phyloP scores from a whole-genome alignment of 2,888 invertebrate genomes.

The Latrodectus hesperus region DNA sequence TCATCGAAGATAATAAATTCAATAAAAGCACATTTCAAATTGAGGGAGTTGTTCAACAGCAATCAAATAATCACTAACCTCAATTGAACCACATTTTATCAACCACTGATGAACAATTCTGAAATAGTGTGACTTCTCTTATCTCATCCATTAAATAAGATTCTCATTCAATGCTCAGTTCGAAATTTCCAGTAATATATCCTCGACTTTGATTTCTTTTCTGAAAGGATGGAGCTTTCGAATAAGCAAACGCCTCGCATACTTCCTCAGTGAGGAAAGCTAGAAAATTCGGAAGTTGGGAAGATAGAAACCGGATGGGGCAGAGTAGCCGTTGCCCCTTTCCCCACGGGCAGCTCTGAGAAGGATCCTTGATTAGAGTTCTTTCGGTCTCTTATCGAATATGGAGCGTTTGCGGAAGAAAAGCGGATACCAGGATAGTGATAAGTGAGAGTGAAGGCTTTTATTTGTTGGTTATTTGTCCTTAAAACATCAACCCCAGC shows the following conservation, averaged over 20 bases:
- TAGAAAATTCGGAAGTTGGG: constrained; percentile 29
- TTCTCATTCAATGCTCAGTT: too few relatives aligned
- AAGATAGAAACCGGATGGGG: constrained; percentile 38
- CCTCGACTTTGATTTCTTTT: background rate
- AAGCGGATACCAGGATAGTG: constrained; percentile 42
- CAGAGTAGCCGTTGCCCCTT: constrained; percentile 4
- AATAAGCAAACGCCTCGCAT: background rate
- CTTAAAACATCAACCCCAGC: constrained; percentile 21
- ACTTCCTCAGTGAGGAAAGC: constrained; percentile 3
- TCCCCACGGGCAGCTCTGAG: constrained; percentile 23
- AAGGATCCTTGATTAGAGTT: constrained; percentile 52
- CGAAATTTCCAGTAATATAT: too few relatives aligned
- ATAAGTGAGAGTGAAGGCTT: constrained; percentile 48
- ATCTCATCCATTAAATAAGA: too few relatives aligned
- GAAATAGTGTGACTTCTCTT: too few relatives aligned
- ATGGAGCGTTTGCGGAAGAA: constrained; percentile 28
- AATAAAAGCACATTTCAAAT: too few relatives aligned
- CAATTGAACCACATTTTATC: too few relatives aligned
- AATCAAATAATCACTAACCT: too few relatives aligned
- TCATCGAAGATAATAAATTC: too few relatives aligned
- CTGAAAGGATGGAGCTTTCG: background rate
- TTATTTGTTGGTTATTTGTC: constrained; percentile 63
- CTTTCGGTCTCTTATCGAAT: constrained; percentile 46
- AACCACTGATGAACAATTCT: too few relatives aligned
- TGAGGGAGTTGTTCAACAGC: too few relatives aligned